Evolutionary conservation across 2,113 vertebrate species (phyloP), one percentile per base, ranked within the genome.

Genomic region (Phyllopteryx taeniolatus): DNA sequence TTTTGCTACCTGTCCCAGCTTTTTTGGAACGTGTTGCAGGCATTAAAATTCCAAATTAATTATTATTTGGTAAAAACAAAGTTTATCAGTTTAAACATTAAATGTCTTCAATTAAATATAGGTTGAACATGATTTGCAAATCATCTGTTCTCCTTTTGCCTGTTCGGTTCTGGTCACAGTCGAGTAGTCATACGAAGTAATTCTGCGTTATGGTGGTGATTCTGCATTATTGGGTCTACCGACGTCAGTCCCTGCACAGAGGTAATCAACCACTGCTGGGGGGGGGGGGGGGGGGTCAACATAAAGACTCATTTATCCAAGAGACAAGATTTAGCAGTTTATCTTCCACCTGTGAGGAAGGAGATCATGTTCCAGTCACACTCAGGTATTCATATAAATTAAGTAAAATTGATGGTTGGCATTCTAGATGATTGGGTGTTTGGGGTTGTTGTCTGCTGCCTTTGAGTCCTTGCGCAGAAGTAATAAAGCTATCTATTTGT

Each of bases 161-260:
- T 82, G 82, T 79, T 83, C 43, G 64, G 54, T 51, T 72, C 67
- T 75, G 80, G 73, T 79, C 80, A 70, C 73, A 69, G 71, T 81
- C 51, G 39, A 33, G 77, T 75, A 76, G 81, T 82, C 46, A 73
- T 72, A 53, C 13, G 66, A 75, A 75, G 72, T 77, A 68, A 60
- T 73, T 56, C 64, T 66, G 72, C 49, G 67, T 76, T 75, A 59
- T 67, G 42, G 42, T n/a, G 17, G 43, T 46, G 54, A 80, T 74
- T 80, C 74, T 77, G 70, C 17, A 8, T 54, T 19, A 17, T 54
- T 6, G 51, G 43, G 43, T 44, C 43, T 44, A 10, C 43, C 10
- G 43, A 10, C 43, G 8, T 44, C 43, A 7, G 43, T 44, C 43
- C 43, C 43, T 8, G 43, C 43, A 8, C 43, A 44, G 43, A 44